phyloP scores from a whole-genome alignment of 1,140 invertebrate species.

The Eriosoma lanigerum region DNA sequence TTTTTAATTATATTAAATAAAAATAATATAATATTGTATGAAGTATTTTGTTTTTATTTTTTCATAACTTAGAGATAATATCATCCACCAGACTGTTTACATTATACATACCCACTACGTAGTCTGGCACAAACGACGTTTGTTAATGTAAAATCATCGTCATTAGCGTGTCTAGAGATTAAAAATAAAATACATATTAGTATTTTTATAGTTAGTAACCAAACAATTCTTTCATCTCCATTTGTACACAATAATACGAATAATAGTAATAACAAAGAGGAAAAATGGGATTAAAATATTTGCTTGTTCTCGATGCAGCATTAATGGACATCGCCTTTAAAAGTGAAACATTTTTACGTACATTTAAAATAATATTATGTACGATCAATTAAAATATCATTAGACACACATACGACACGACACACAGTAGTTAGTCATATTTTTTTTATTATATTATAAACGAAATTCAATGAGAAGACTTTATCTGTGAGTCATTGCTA shows the following conservation, averaged over 20 bases:
- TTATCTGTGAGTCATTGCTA: neutral
- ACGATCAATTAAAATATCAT: slow-evolving; percentile 7
- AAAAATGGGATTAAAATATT: neutral
- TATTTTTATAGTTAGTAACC: neutral
- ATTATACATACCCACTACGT: too few species aligned
- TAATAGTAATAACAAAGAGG: neutral
- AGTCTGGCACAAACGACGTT: neutral
- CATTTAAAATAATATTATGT: neutral
- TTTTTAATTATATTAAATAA: too few species aligned
- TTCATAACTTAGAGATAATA: too few species aligned
- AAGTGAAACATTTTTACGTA: slow-evolving; percentile 10
- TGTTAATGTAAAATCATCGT: neutral
- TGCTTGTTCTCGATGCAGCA: neutral
- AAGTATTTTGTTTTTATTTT: too few species aligned
- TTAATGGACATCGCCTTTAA: neutral
- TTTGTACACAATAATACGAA: neutral
- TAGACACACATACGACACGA: neutral
- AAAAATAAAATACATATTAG: slow-evolving; percentile 12
- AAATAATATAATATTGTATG: too few species aligned
- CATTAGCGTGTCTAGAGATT: slow-evolving; percentile 5
- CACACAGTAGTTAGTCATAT: too few species aligned
- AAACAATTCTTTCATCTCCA: neutral
- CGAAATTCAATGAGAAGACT: neutral
- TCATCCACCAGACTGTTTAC: neutral
- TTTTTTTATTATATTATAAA: neutral